These are phyloP conservation scores for Ametastegia equiseti DNA, from an alignment of 2,888 invertebrate genomes.

Conservation along the genomic window DNA sequence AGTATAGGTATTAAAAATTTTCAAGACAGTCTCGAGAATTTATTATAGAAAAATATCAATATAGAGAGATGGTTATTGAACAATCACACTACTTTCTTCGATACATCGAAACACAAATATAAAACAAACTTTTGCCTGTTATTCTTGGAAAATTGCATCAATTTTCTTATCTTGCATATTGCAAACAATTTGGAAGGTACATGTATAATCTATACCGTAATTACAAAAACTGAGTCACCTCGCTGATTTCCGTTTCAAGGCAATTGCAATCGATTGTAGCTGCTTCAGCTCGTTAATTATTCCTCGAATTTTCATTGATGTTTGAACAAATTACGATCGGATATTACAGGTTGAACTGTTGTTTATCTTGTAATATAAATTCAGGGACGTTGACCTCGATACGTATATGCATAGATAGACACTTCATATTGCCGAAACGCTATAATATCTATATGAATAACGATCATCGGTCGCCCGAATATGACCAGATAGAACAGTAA, in stretches of 20 bases:
- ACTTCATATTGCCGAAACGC: neutral
- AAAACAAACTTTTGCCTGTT: no score
- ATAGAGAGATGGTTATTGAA: no score
- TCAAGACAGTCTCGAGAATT: no score
- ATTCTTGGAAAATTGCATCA: no score
- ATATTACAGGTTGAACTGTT: neutral
- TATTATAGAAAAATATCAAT: no score
- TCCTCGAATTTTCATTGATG: neutral
- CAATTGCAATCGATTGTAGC: neutral
- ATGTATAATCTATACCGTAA: no score
- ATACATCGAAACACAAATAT: no score
- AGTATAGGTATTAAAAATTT: no score
- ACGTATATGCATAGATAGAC: no score
- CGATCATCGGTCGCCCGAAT: neutral
- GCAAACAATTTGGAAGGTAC: no score
- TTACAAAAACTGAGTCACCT: neutral
- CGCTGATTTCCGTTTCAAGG: neutral
- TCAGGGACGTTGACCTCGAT: neutral
- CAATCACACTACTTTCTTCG: no score
- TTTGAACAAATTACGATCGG: neutral
- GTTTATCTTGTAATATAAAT: neutral
- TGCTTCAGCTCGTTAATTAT: neutral
- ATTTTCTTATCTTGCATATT: no score
- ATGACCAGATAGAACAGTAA: neutral
- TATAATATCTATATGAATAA: neutral